Base-by-base conservation (phyloP, 2,797 vertebrate species). In the Sylvilagus floridanus region DNA sequence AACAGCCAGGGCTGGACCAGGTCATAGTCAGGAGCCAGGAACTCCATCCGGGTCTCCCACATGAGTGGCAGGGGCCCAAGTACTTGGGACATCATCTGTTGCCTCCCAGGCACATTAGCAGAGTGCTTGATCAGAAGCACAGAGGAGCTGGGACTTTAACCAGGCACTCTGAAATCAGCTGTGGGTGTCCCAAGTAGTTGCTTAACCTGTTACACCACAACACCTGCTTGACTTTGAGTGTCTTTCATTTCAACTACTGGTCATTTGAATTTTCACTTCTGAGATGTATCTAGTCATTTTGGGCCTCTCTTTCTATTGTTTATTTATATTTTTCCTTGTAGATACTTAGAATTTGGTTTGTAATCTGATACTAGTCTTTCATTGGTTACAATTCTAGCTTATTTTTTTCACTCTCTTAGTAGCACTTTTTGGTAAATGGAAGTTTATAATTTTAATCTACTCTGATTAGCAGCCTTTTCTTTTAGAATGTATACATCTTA, bases 361-460 rank as follows among this genome's bases (percentile, higher is more conserved):
- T 14, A 84, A 78, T 50, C 24, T 62, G 63, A 62, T 83, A 75
- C 12, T 78, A 82, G 65, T 77, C 9, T 6, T 92, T 89, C 50
- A 86, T 10, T 82, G 32, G 13, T 86, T 79, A 62, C 42, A 52
- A 72, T 95, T 78, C 72, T 78, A 37, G 13, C 6, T 63, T 94
- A 30, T 85, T 69, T 83, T 86, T 86, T 78, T 84, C 22, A 86
- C 24, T 65, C 63, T 73, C 24, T 84, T 76, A 86, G 30, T 50
- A 60, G 21, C 57, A 17, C 86, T 92, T 95, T 86, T 42, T 89
- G 26, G 69, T 81, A 88, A 95, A 69, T 8, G 28, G 3, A 94
- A 88, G 68, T 88, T 87, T 66, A 93, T 87, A 79, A 65, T 73
- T 92, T 94, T 92, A 71, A 87, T 89, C n/a, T 76, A 90, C 13